Evolutionary conservation across 2,113 vertebrate genomes (phyloP), one percentile per base, ranked within the genome.

Genomic region (Pithys albifrons): DNA sequence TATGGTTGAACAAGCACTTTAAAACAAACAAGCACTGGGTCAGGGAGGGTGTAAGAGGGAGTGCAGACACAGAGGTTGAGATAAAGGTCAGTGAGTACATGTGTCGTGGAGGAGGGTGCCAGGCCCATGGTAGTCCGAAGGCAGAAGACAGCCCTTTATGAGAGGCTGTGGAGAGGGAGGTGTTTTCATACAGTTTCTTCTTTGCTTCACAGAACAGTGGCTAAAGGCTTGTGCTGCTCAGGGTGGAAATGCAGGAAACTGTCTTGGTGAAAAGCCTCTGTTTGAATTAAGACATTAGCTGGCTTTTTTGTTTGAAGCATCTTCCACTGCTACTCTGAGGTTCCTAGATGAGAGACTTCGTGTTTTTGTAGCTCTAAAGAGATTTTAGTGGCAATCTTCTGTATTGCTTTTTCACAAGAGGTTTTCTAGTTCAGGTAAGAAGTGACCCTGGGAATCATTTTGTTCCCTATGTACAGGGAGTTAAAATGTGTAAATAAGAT

Each of bases 31-130:
- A 91, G 22, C 14, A 48, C 3, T 31, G 19, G 6, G 10, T 20
- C 35, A 46, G 22, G 33, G 20, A 51, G 5, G 1, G 3, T 41
- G 1, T 71, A 58, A 48, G 51, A 85, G 29, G 13, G 5, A 54
- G 12, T 41, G 24, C 28, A 77, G n/a, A 52, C 4, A 6, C 6
- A 39, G 37, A 79, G 28, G 10, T 2, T 35, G 23, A 70, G 28
- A 51, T 13, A 12, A 15, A 62, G 27, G 13, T 86, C 35, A 25
- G 11, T 1, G 1, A 52, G 12, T 2, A 1, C 6, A 0, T 12
- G 11, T 27, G 4, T 69, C 28, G 12, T 83, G 29, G 19, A 29
- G n/a, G 25, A 58, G 25, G 14, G 10, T 77, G 17, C 19, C 28
- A 33, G 14, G 74, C 67, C 33, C 4, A 2, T 43, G 27, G 6